Evolutionary conservation across 2,797 vertebrate species (phyloP).

Genomic region (Aulostomus chinensis): DNA sequence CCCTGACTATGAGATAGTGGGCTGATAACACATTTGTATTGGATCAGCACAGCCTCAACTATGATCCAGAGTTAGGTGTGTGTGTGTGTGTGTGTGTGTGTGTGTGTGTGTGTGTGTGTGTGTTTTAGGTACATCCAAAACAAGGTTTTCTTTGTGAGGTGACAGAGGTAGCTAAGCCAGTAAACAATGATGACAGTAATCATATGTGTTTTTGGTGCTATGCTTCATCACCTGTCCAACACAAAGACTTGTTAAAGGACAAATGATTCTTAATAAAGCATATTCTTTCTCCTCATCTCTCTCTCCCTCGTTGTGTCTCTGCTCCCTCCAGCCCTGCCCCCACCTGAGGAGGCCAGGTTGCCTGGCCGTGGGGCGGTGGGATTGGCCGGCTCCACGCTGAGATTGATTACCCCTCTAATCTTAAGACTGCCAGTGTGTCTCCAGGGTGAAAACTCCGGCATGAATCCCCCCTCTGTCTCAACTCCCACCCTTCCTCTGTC

Average conservation of each 20-base stretch:
- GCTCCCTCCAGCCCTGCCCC: conserved; percentile 56
- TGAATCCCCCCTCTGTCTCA: conserved; percentile 44
- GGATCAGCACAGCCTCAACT: conserved; percentile 19
- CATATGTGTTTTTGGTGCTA: conserved; percentile 73
- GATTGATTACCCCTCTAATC: conserved; percentile 81
- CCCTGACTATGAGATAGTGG: no score
- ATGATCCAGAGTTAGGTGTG: conserved; percentile 33
- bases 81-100: conserved; percentile 9
- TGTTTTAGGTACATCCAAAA: conserved; percentile 53
- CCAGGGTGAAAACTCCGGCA: conserved; percentile 68
- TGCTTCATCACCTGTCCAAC: conserved; percentile 79
- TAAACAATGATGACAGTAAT: conserved; percentile 79
- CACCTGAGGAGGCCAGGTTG: conserved; percentile 68
- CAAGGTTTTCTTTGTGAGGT: conserved; percentile 65
- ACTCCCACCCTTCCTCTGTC: conserved; percentile 55
- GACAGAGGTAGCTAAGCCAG: conserved; percentile 66
- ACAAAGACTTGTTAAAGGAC: conserved; percentile 80
- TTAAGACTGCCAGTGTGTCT: conserved; percentile 76
- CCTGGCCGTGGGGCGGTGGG: conserved; percentile 57
- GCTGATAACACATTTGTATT: no score
- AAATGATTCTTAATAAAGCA: conserved; percentile 83
- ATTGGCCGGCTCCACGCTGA: conserved; percentile 69
- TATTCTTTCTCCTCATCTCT: conserved; percentile 57
- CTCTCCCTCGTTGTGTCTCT: conserved; percentile 37
- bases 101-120: conserved; percentile 14